Conservation (phyloP, 2,888 invertebrate genomes). For the Volucella inanis region DNA sequence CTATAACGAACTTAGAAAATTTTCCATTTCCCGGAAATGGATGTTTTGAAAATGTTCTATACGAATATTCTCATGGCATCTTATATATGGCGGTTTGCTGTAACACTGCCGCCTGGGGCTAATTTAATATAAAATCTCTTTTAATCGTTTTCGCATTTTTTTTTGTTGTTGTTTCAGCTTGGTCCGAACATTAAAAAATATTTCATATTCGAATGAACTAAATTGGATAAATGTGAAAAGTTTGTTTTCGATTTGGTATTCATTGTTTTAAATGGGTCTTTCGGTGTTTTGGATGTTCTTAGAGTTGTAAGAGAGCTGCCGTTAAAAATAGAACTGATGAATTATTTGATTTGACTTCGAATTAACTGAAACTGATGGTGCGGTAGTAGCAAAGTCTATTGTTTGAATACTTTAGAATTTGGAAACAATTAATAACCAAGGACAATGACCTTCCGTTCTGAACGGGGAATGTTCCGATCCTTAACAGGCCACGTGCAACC, state of each 20-base stretch:
- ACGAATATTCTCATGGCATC: too few relatives aligned
- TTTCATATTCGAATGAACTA: conserved; percentile 22
- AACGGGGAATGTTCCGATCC: too few relatives aligned
- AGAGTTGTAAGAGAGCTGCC: background rate
- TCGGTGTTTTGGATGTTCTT: background rate
- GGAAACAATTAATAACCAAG: too few relatives aligned
- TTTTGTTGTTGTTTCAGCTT: background rate
- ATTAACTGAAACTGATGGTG: too few relatives aligned
- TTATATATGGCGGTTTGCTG: conserved; percentile 2
- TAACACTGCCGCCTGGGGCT: background rate
- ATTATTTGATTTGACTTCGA: too few relatives aligned
- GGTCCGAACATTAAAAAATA: background rate
- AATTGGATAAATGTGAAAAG: conserved; percentile 45
- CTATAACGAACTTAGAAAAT: conserved; percentile 1
- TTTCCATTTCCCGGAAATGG: background rate
- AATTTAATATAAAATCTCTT: conserved; percentile 1
- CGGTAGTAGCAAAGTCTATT: too few relatives aligned
- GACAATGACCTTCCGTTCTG: too few relatives aligned
- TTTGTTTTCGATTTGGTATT: conserved; percentile 32
- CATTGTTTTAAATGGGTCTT: conserved; percentile 8
- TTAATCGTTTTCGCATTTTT: conserved; percentile 21
- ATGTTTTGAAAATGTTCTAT: conserved; percentile 23
- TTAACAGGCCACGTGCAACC: too few relatives aligned
- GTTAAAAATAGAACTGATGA: background rate
- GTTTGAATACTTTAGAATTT: too few relatives aligned